Evolutionary conservation across 2,888 invertebrate species (phyloP).

Genomic region (Spilosoma lubricipeda): DNA sequence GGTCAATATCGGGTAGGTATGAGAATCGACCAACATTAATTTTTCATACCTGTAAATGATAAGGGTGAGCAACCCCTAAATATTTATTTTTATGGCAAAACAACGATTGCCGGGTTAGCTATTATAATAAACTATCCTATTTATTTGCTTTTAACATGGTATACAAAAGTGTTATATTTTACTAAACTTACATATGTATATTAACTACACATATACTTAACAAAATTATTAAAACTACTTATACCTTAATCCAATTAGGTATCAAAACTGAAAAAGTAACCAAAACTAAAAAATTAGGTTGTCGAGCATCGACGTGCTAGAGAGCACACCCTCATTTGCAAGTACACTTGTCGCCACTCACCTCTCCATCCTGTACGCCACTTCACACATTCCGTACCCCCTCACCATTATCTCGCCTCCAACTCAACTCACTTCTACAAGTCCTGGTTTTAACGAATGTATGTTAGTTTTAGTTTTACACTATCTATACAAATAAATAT

Average conservation of each 20-base stretch:
- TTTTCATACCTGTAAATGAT: no score
- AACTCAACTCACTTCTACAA: constrained; percentile 16
- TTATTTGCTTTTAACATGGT: no score
- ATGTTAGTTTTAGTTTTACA: constrained; percentile 5
- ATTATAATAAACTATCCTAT: no score
- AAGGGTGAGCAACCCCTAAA: no score
- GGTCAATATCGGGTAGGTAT: no score
- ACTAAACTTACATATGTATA: no score
- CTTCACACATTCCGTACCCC: constrained; percentile 25
- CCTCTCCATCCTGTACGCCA: constrained; percentile 31
- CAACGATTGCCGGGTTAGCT: no score
- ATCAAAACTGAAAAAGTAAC: constrained; percentile 18
- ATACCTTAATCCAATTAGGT: constrained; percentile 13
- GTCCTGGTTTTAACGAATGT: constrained; percentile 15
- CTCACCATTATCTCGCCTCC: constrained; percentile 48
- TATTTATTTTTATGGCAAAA: no score
- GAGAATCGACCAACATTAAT: no score
- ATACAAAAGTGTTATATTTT: no score
- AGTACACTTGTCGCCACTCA: constrained; percentile 39
- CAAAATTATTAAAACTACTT: no score
- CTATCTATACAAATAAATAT: background rate
- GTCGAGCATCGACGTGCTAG: constrained; percentile 43
- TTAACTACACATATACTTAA: no score
- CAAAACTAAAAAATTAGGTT: constrained; percentile 34
- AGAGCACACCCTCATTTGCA: constrained; percentile 58